Conservation (phyloP, 2,888 invertebrate genomes). For the Rhopalosiphum nymphaeae region DNA sequence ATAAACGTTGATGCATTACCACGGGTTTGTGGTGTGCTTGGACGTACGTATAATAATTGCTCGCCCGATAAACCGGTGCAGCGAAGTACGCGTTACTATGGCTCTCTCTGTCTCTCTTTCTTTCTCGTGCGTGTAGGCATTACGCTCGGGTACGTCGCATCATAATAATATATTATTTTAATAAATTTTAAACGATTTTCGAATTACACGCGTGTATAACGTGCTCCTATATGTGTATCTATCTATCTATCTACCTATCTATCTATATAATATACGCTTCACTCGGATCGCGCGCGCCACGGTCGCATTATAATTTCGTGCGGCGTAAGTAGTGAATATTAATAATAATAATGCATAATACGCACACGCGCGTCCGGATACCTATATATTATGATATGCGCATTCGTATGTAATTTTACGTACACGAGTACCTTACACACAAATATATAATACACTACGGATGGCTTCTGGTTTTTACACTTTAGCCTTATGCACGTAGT, state of each 20-base stretch:
- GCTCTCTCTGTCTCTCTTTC: not conserved
- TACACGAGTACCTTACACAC: not conserved
- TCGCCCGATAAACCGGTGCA: not conserved
- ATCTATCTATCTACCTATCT: not conserved
- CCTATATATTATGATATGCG: not conserved
- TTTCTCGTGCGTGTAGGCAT: not conserved
- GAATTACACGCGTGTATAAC: constrained; percentile 4
- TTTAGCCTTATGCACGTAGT: not conserved
- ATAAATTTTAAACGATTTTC: constrained; percentile 31
- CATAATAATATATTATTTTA: not conserved
- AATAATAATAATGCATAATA: constrained; percentile 37
- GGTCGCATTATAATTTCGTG: constrained; percentile 45
- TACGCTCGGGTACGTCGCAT: not conserved
- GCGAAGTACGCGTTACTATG: not conserved
- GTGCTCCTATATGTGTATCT: not conserved
- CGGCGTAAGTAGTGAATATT: constrained; percentile 55
- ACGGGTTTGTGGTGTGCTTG: not conserved
- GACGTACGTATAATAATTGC: not conserved
- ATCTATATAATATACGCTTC: not conserved
- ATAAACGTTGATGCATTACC: not conserved
- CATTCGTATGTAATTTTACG: not conserved
- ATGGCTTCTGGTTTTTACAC: constrained; percentile 60
- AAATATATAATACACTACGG: not conserved
- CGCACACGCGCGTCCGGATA: not conserved
- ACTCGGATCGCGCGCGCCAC: not conserved